Base-by-base conservation (phyloP, 2,113 vertebrate genomes). In the Riparia riparia region DNA sequence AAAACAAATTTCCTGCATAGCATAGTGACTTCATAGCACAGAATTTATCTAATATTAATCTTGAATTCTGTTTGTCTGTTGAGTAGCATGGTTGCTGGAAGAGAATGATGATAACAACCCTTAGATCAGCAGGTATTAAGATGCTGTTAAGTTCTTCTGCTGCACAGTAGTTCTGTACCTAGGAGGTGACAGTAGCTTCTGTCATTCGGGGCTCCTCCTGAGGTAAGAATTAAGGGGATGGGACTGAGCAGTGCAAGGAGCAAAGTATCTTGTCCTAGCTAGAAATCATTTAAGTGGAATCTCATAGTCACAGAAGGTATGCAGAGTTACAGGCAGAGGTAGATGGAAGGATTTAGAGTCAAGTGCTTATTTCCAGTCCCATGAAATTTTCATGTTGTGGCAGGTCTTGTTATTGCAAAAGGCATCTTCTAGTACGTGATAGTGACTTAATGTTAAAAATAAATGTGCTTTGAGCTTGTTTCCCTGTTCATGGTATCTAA, bases 391-490 rank as follows among this genome's bases (percentile, higher is more conserved):
- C 73, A 29, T 58, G 56, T 86, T 21, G 29, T 78, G 81, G 64
- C 81, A 93, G 60, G 71, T 66, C 86, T 85, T 90, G 34, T 88
- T 88, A 63, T 42, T 92, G 82, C 90, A 92, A 29, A 50, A 92
- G 72, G 14, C 68, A 68, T 86, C 69, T 80, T 63, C 41, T 66
- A 13, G 34, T 89, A 63, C 0, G 2, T 10, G 76, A 73, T 18
- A 42, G 39, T 49, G 71, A 70, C 32, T 90, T 80, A 21, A 51
- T 0, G 3, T 91, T 94, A 88, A 95, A 96, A 94, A 86, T 65
- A 93, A 92, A 73, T 37, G 47, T 73, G 21, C 39, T 73, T 47
- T 37, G 42, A 73, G 82, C 42, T 74, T 45, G 14, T 89, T 80
- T 58, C 39, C 72, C 60, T 64, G 53, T 78, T 49, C 13, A 4